These are phyloP conservation scores for Enteromius trimaculatus DNA, from an alignment of 2,797 vertebrate species.

Conservation along the genomic window DNA sequence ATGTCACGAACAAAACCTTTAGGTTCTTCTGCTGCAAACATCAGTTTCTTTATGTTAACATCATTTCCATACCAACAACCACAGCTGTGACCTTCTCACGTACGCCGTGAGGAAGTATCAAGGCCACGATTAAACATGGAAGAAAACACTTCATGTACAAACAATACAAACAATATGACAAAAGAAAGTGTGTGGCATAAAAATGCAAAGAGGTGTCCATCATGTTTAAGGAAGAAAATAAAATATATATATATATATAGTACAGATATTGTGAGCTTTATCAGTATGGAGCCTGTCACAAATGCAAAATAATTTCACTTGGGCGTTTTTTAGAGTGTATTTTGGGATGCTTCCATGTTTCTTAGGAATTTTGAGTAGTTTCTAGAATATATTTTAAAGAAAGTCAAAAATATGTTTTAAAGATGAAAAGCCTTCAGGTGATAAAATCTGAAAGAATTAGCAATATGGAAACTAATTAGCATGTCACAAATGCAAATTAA, in stretches of 20 bases:
- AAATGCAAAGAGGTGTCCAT: background rate
- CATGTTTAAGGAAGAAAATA: background rate
- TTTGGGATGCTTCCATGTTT: background rate
- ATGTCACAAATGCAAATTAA: background rate
- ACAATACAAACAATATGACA: background rate
- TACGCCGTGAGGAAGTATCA: background rate
- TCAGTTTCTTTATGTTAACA: background rate
- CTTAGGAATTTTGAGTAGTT: background rate
- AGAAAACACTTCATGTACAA: background rate
- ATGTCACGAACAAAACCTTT: background rate
- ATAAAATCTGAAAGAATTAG: background rate
- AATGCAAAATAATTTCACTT: background rate
- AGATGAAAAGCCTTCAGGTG: background rate
- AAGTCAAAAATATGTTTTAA: background rate
- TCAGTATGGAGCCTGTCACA: background rate
- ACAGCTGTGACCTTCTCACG: conserved; percentile 14
- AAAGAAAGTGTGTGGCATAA: background rate
- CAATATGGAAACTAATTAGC: background rate
- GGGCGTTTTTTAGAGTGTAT: background rate
- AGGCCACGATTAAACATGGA: background rate
- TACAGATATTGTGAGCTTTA: background rate
- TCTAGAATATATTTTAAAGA: background rate
- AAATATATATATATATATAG: background rate
- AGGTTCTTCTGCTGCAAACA: background rate
- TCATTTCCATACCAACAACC: background rate